A percentile compares a stretch with the other conserved stretches of the same genome.
phyloP scores from a whole-genome alignment of 2,113 vertebrate species.

The Trichechus manatus region DNA sequence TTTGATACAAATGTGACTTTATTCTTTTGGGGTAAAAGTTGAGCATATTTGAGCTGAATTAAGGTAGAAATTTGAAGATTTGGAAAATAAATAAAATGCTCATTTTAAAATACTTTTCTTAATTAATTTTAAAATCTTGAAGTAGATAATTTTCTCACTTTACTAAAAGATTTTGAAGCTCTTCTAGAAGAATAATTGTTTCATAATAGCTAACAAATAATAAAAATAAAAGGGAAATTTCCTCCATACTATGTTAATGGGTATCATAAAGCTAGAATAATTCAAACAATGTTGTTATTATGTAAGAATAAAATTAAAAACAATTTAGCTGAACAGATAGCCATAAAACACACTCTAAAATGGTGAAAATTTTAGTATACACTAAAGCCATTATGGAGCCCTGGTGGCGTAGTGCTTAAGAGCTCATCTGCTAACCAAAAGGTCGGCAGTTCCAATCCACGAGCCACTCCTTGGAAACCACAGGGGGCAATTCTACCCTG shows the following conservation, averaged over 20 bases:
- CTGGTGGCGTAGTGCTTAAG: too few relatives aligned
- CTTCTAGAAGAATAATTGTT: not conserved
- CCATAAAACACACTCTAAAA: not conserved
- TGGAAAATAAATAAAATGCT: not conserved
- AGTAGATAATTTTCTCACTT: not conserved
- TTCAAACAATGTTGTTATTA: not conserved
- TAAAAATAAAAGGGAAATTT: not conserved
- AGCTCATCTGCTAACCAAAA: too few relatives aligned
- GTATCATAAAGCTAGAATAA: not conserved
- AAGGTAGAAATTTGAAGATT: slow-evolving; percentile 7
- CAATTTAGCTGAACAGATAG: not conserved
- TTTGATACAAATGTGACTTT: not conserved
- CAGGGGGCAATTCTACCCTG: too few relatives aligned
- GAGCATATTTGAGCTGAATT: not conserved
- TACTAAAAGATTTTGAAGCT: not conserved
- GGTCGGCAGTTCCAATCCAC: too few relatives aligned
- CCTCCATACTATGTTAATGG: too few relatives aligned
- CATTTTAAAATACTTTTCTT: not conserved
- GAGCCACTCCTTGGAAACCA: too few relatives aligned
- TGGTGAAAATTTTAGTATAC: not conserved
- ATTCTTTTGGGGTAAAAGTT: not conserved
- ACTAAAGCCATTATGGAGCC: not conserved
- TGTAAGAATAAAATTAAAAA: not conserved
- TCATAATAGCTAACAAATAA: not conserved
- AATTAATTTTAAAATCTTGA: not conserved